These are phyloP conservation scores for Polydesmus complanatus DNA, from an alignment of 2,888 invertebrate species.

Conservation along the genomic window DNA sequence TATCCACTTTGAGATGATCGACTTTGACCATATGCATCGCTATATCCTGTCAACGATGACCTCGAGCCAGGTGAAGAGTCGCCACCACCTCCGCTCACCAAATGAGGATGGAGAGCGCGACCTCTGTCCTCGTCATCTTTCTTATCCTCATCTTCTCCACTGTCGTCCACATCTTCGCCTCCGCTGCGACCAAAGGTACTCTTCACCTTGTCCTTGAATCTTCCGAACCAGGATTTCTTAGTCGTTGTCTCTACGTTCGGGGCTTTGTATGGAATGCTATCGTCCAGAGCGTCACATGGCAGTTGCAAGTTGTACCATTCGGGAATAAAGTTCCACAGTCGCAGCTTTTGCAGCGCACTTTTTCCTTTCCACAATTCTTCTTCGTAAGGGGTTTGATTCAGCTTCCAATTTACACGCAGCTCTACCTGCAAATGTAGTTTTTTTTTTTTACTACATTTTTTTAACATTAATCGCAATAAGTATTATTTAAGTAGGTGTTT, in stretches of 20 bases:
- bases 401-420: slow-evolving; percentile 5
- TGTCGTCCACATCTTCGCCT: neutral
- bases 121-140: slow-evolving; percentile 10
- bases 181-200: slow-evolving; percentile 12
- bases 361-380: slow-evolving; percentile 11
- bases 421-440: slow-evolving; percentile 3
- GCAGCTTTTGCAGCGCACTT: slow-evolving; percentile 5
- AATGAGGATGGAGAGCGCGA: slow-evolving; percentile 12
- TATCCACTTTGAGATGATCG: too few species aligned
- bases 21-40: too few species aligned
- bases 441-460: neutral
- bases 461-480: too few species aligned
- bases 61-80: neutral
- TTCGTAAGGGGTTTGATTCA: slow-evolving; percentile 7
- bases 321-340: slow-evolving; percentile 11
- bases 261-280: neutral
- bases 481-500: too few species aligned
- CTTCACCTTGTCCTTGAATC: slow-evolving; percentile 12
- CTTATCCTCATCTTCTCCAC: neutral
- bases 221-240: slow-evolving; percentile 7
- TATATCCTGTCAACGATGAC: neutral
- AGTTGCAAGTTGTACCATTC: slow-evolving; percentile 6
- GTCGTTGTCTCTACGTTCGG: neutral
- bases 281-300: slow-evolving; percentile 1
- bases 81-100: neutral